Base-by-base conservation (phyloP, 1,140 invertebrate species). In the Heliothis virescens region DNA sequence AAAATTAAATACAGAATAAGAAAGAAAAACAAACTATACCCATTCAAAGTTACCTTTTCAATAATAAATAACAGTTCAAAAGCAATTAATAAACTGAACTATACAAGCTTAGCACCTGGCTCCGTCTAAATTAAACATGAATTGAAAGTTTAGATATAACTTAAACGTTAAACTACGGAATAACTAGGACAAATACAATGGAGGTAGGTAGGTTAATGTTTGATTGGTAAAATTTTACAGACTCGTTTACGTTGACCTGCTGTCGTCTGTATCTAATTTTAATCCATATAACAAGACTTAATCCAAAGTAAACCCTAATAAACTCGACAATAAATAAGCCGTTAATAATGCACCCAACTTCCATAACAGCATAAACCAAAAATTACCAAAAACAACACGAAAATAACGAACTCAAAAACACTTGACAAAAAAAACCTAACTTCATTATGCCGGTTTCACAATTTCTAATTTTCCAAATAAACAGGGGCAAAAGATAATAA, bases 401-500 rank as follows among this genome's bases (percentile, higher is more conserved):
- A 63, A 16, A 47, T 41, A 63, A 41, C n/a, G n/a, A 34, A 29
- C 11, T 62, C 18, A 69, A 12, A 65, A 67, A 53, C 65, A 52
- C 47, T 69, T 69, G 10, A 12, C 47, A 21, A 52, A 69, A 69
- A 69, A 69, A 52, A 50, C 26, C 29, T 47, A 69, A 69, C 47
- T 52, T 69, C 48, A 52, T 69, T 69, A 69, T 26, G 16, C 26
- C 21, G 12, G 65, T 50, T 69, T 69, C 65, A 53, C 65, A 69
- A 52, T 69, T 69, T 69, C 53, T 79, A 62, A 79, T 79, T 71
- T 72, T 47, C 67, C 1, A 73, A 79, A 79, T 79, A 79, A 79
- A 79, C 78, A 73, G 59, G 47, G 78, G 53, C 34, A 67, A 47
- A 62, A 69, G 79, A 75, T 80, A 80, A 80, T 69, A 80, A 75